A percentile compares a stretch with the other conserved stretches of the same genome.
Conservation (phyloP, 2,888 invertebrate species). For the Melanostoma mellinum region DNA sequence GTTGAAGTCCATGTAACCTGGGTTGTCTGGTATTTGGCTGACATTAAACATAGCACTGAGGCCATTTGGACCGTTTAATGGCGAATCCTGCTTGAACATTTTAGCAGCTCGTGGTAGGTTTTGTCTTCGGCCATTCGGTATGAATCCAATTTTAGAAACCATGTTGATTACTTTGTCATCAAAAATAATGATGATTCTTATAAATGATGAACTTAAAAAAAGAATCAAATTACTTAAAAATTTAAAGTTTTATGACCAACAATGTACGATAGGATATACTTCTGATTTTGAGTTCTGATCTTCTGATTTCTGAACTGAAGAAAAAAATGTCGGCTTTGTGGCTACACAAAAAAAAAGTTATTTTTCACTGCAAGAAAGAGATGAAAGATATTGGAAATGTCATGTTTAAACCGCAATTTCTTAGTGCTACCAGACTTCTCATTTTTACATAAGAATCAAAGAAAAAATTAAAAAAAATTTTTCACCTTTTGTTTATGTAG, state of each 20-base stretch:
- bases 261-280: too few relatives aligned
- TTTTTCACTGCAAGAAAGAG: conserved; percentile 56
- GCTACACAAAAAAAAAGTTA: conserved; percentile 43
- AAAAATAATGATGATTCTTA: conserved; percentile 12
- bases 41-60: conserved; percentile 79
- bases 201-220: background rate
- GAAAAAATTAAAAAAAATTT: too few relatives aligned
- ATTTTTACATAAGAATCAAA: background rate
- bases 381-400: background rate
- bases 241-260: too few relatives aligned
- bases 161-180: conserved; percentile 43
- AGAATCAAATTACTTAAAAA: background rate
- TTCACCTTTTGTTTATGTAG: background rate
- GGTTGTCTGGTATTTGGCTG: conserved; percentile 81
- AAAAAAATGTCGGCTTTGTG: conserved; percentile 62
- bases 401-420: too few relatives aligned
- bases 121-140: conserved; percentile 56
- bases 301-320: background rate
- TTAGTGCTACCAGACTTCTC: conserved; percentile 8
- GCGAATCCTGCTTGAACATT: conserved; percentile 60
- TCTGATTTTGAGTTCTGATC: background rate
- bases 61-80: conserved; percentile 54
- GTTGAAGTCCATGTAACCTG: conserved; percentile 81
- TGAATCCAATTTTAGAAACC: conserved; percentile 68
- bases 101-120: conserved; percentile 46